Evolutionary conservation across 1,140 invertebrate genomes (phyloP).

Genomic region (Lethocerus indicus): DNA sequence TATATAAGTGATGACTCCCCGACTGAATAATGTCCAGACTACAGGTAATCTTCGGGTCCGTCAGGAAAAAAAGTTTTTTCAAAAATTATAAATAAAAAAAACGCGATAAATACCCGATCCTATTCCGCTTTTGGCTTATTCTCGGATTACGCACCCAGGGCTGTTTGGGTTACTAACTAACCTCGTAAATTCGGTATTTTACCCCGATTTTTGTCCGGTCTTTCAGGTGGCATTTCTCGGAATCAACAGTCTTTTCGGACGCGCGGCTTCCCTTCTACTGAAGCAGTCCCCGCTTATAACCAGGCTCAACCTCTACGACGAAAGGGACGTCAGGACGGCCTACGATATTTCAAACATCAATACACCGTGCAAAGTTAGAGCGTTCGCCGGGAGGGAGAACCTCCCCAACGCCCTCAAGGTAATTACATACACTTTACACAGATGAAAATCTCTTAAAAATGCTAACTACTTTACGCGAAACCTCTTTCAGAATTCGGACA

Average conservation of each 20-base stretch:
- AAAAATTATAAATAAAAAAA: too few species aligned
- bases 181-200: too few species aligned
- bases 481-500: slow-evolving; percentile 9
- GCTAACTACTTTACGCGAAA: background rate
- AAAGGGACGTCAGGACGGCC: slow-evolving; percentile 1
- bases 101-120: too few species aligned
- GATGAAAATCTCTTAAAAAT: background rate
- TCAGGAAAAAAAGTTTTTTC: too few species aligned
- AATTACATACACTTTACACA: background rate
- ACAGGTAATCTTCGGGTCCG: too few species aligned
- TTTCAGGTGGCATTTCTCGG: slow-evolving; percentile 12
- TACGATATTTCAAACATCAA: slow-evolving; percentile 4
- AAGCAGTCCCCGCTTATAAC: slow-evolving; percentile 6
- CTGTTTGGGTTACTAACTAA: too few species aligned
- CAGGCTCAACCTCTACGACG: slow-evolving; percentile 10
- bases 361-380: slow-evolving; percentile 8
- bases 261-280: slow-evolving; percentile 6
- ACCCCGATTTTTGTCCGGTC: background rate
- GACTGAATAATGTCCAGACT: too few species aligned
- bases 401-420: slow-evolving; percentile 7
- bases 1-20: too few species aligned
- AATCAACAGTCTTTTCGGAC: slow-evolving; percentile 7
- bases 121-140: too few species aligned
- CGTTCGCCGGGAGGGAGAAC: slow-evolving; percentile 1
- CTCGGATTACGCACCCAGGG: too few species aligned